Conservation (phyloP, 92 coral and sea anemone genomes). For the Zoanthus gigantus region DNA sequence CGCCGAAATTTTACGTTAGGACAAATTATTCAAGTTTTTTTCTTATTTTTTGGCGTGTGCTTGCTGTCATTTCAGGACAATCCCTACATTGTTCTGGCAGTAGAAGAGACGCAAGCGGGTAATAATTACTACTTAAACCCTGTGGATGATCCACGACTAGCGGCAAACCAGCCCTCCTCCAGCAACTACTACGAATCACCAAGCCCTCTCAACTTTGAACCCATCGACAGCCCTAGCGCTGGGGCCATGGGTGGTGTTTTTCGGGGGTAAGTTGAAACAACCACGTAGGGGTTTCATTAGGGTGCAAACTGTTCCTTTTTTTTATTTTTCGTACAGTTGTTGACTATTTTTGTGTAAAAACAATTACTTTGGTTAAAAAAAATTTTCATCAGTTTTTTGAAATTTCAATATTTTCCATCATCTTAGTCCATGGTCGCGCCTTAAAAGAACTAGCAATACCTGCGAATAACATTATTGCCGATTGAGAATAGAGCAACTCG, state of each 20-base stretch:
- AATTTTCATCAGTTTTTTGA: no score
- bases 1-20: background rate
- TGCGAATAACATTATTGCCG: no score
- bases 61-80: slow-evolving; percentile 64
- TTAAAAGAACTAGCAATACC: no score
- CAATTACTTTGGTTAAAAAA: no score
- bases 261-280: background rate
- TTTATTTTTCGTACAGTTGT: no score
- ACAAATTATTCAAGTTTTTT: slow-evolving; percentile 1
- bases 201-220: slow-evolving; percentile 40
- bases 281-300: no score
- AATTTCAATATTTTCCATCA: no score
- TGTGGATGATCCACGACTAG: slow-evolving; percentile 33
- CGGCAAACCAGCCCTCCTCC: slow-evolving; percentile 16
- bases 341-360: no score
- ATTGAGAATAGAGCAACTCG: no score
- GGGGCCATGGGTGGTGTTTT: background rate
- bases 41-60: background rate
- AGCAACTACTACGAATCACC: slow-evolving; percentile 40
- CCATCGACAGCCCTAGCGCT: background rate
- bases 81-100: slow-evolving; percentile 73
- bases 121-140: slow-evolving; percentile 83
- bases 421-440: no score
- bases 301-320: no score
- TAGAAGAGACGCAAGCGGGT: slow-evolving; percentile 69